These are phyloP conservation scores for Sesia bembeciformis DNA, from an alignment of 2,888 invertebrate genomes.

Conservation along the genomic window DNA sequence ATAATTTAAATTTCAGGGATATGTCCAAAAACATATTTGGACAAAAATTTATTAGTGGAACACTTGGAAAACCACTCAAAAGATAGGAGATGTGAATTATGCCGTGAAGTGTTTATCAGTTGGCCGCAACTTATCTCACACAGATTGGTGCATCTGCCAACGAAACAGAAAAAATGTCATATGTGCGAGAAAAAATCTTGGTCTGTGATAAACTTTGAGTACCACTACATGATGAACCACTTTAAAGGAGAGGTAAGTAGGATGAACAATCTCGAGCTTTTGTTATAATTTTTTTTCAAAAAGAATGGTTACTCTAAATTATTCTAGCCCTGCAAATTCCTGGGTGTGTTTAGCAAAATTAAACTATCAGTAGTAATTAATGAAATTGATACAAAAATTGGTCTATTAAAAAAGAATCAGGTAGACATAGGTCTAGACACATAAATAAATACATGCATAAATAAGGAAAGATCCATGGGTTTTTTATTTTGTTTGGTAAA, in stretches of 20 bases:
- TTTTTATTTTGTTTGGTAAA: no score
- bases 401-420: no score
- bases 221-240: slow-evolving; percentile 35
- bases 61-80: slow-evolving; percentile 37
- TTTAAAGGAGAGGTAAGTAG: slow-evolving; percentile 29
- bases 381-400: no score
- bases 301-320: no score
- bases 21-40: slow-evolving; percentile 22
- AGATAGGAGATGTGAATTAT: slow-evolving; percentile 24
- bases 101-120: slow-evolving; percentile 19
- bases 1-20: slow-evolving; percentile 22
- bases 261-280: no score
- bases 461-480: no score
- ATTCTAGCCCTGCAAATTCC: no score
- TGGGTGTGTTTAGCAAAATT: no score
- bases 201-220: slow-evolving; percentile 23
- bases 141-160: slow-evolving; percentile 30
- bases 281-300: no score
- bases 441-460: no score
- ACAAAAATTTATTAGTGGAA: slow-evolving; percentile 12
- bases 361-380: no score
- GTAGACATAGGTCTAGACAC: no score
- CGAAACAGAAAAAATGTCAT: slow-evolving; percentile 26
- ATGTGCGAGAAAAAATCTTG: slow-evolving; percentile 25
- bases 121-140: slow-evolving; percentile 36